A percentile compares a stretch with the other conserved stretches of the same genome.
These are phyloP conservation scores for Chloropsis hardwickii DNA, from an alignment of 2,113 vertebrate genomes.

Conservation along the genomic window DNA sequence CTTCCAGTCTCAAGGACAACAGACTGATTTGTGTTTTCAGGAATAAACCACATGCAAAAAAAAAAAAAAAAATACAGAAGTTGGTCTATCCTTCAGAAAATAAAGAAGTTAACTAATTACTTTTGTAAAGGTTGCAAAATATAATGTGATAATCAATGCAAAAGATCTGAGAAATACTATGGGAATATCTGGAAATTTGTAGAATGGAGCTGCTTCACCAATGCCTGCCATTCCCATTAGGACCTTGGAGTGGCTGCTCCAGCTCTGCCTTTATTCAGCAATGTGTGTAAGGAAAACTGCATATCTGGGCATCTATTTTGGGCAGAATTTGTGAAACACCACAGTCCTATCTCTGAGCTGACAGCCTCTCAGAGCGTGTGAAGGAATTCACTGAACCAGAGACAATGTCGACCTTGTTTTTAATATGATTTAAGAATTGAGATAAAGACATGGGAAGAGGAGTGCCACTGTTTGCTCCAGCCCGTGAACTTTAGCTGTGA, in stretches of 20 bases:
- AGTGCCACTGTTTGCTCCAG: background rate
- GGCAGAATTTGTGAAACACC: background rate
- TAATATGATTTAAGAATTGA: background rate
- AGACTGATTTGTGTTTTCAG: background rate
- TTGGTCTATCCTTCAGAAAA: background rate
- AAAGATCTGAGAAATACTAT: background rate
- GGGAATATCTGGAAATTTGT: background rate
- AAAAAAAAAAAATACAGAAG: no score
- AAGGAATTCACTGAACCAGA: background rate
- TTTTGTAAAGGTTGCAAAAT: background rate
- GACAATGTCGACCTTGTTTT: background rate
- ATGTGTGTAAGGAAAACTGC: rapidly evolving
- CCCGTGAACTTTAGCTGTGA: background rate
- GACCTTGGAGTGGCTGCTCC: background rate
- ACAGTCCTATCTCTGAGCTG: background rate
- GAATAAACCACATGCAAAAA: background rate
- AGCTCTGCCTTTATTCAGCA: background rate
- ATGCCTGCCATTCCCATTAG: background rate
- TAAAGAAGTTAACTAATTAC: background rate
- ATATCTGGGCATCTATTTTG: background rate
- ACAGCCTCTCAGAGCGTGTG: background rate
- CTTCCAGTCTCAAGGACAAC: background rate
- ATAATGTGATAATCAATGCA: background rate
- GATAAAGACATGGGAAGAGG: background rate
- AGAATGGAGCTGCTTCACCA: background rate